phyloP scores from a whole-genome alignment of 2,113 vertebrate species.

The Acinonyx jubatus region DNA sequence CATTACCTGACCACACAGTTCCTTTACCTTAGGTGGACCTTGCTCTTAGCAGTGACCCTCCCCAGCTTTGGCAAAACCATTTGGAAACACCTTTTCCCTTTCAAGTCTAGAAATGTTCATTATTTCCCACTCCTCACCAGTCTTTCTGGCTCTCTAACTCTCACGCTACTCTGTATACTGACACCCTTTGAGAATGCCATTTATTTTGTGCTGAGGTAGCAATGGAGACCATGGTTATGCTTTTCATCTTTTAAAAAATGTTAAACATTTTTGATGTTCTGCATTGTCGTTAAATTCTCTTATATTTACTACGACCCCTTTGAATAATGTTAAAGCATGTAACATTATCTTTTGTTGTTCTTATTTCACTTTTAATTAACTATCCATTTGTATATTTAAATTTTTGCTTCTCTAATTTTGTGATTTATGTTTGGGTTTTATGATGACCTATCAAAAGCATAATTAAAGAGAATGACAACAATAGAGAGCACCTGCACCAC shows the following conservation, averaged over 20 bases:
- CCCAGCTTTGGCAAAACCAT: not conserved
- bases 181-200: not conserved
- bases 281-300: not conserved
- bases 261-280: not conserved
- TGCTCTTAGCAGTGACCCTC: not conserved
- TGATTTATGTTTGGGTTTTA: not conserved
- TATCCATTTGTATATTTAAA: not conserved
- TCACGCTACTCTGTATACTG: not conserved
- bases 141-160: not conserved
- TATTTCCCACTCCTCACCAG: not conserved
- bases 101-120: not conserved
- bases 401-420: not conserved
- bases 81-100: not conserved
- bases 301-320: not conserved
- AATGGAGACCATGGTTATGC: not conserved
- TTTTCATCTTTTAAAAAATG: not conserved
- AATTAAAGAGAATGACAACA: not conserved
- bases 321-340: not conserved
- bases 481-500: not conserved
- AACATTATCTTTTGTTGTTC: not conserved
- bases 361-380: not conserved
- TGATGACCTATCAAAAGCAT: not conserved
- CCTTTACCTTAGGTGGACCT: not conserved
- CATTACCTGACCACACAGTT: accelerated
- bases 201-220: not conserved